phyloP scores from a whole-genome alignment of 2,113 vertebrate species.

The Pseudois nayaur region DNA sequence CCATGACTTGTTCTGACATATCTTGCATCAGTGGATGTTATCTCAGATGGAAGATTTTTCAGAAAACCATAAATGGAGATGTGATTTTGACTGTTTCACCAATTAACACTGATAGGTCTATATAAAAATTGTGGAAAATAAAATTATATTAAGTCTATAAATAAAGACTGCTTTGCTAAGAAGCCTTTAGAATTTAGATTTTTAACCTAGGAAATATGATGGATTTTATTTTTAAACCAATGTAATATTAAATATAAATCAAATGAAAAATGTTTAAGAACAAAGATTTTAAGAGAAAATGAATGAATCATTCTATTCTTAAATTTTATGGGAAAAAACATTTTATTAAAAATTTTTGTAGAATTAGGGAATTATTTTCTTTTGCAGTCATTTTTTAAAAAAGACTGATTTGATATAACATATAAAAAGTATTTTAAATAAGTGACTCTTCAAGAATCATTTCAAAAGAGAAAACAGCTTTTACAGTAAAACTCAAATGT shows the following conservation, averaged over 20 bases:
- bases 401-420: neutral
- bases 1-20: neutral
- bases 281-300: neutral
- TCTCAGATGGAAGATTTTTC: neutral
- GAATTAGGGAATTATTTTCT: neutral
- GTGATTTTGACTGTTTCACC: neutral
- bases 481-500: neutral
- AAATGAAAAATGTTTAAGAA: neutral
- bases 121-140: neutral
- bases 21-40: neutral
- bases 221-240: neutral
- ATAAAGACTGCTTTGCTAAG: neutral
- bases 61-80: neutral
- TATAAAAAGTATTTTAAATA: slow-evolving; percentile 6
- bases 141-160: neutral
- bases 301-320: neutral
- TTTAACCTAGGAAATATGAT: neutral
- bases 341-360: neutral
- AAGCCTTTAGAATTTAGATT: neutral
- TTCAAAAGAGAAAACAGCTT: neutral
- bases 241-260: neutral
- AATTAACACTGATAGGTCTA: neutral
- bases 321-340: neutral
- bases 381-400: neutral
- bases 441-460: neutral